phyloP scores from a whole-genome alignment of 2,797 vertebrate genomes.

The Clarias platycephalus region DNA sequence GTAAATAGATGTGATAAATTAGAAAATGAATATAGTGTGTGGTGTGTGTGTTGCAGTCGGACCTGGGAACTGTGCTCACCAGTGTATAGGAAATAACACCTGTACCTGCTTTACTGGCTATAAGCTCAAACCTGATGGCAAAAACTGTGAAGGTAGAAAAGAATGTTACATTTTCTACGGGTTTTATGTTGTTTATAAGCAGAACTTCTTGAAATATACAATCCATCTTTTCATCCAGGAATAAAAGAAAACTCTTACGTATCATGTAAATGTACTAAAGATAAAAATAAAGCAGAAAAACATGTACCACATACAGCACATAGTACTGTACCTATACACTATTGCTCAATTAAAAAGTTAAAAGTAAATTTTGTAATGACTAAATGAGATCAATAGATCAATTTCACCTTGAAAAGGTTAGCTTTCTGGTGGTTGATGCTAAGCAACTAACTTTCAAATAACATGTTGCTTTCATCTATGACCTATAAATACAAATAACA shows the following conservation, averaged over 20 bases:
- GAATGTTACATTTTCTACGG: not conserved
- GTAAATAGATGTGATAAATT: not conserved
- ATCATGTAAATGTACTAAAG: not conserved
- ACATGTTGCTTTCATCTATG: not conserved
- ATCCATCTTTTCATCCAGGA: not conserved
- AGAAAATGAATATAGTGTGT: not conserved
- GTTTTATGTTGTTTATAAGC: not conserved
- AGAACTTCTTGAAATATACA: not conserved
- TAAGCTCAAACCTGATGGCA: conserved; percentile 84
- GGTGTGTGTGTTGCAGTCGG: conserved; percentile 35
- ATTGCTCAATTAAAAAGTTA: not conserved
- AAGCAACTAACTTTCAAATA: not conserved
- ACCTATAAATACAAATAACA: not conserved
- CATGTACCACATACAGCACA: too few relatives aligned
- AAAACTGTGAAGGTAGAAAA: conserved; percentile 86
- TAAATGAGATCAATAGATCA: not conserved
- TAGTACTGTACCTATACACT: not conserved
- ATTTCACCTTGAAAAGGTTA: not conserved
- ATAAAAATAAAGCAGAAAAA: not conserved
- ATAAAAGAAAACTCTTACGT: not conserved
- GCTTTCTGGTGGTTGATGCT: not conserved
- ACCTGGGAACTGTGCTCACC: conserved; percentile 86
- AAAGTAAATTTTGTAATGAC: not conserved
- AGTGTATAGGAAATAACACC: conserved; percentile 80
- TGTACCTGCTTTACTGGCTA: conserved; percentile 88